Evolutionary conservation across 2,113 vertebrate species (phyloP).

Genomic region (Carassius carassius): DNA sequence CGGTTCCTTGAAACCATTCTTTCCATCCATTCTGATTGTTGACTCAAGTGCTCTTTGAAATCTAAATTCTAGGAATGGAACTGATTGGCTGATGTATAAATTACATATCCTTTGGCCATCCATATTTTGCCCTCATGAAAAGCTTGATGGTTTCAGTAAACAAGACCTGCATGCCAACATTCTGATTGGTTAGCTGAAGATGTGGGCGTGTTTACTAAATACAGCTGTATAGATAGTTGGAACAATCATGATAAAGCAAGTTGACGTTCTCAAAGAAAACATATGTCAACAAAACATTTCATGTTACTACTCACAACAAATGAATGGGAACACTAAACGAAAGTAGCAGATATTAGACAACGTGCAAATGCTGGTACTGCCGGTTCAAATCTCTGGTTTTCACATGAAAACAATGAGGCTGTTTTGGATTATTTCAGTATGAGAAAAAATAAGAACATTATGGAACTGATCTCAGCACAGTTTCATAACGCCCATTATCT

Average conservation of each 20-base stretch:
- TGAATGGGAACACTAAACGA: neutral
- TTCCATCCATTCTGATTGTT: slow-evolving; percentile 9
- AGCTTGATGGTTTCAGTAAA: slow-evolving; percentile 1
- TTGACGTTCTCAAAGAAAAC: neutral
- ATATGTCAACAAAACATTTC: neutral
- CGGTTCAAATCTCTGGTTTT: neutral
- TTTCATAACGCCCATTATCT: neutral
- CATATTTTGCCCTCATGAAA: slow-evolving; percentile 23
- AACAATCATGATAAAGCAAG: neutral
- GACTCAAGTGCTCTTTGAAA: slow-evolving; percentile 37
- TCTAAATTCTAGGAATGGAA: slow-evolving; percentile 23
- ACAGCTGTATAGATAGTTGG: neutral
- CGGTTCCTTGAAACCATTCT: slow-evolving; percentile 10
- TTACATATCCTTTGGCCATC: slow-evolving; percentile 27
- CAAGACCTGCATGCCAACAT: neutral
- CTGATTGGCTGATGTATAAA: slow-evolving; percentile 4
- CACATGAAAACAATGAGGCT: neutral
- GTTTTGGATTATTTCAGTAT: neutral
- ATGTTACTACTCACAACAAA: neutral
- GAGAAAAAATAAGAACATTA: neutral
- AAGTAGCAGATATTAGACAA: slow-evolving; percentile 12
- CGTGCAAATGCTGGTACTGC: neutral
- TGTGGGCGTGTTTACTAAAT: slow-evolving; percentile 37
- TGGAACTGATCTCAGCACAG: neutral
- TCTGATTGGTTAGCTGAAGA: neutral